These are phyloP conservation scores for Pseudonaja textilis DNA, from an alignment of 2,113 vertebrate species.

Conservation along the genomic window DNA sequence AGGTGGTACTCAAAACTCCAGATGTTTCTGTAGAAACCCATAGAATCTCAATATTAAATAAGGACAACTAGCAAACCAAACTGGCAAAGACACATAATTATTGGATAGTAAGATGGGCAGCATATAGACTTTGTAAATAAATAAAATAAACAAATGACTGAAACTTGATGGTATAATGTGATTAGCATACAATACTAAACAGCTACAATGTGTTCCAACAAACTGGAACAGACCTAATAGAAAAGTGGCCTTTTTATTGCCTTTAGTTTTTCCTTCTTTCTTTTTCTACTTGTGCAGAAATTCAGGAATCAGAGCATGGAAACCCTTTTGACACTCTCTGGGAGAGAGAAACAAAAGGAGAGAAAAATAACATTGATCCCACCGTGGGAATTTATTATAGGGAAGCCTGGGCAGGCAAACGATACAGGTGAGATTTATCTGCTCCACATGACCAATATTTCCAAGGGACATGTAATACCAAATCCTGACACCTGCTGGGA, in stretches of 20 bases:
- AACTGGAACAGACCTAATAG: not conserved
- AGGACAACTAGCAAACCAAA: not conserved
- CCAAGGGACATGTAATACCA: not conserved
- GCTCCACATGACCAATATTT: not conserved
- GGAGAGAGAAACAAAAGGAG: not conserved
- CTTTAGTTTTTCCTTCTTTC: not conserved
- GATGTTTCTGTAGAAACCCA: not conserved
- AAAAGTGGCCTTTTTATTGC: not conserved
- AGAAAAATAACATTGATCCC: not conserved
- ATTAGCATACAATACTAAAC: not conserved
- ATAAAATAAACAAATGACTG: not conserved
- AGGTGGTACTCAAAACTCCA: not conserved
- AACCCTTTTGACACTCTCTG: not conserved
- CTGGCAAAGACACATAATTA: not conserved
- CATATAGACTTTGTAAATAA: not conserved
- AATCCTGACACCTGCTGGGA: not conserved
- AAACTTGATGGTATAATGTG: not conserved
- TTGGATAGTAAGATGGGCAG: not conserved
- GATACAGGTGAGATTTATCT: not conserved
- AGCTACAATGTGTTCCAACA: not conserved
- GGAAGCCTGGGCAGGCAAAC: not conserved
- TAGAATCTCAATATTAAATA: not conserved
- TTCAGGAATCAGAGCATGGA: not conserved
- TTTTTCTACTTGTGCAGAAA: not conserved
- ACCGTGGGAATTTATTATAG: not conserved